phyloP scores from a whole-genome alignment of 2,888 invertebrate species.

The Tribolium freemani region DNA sequence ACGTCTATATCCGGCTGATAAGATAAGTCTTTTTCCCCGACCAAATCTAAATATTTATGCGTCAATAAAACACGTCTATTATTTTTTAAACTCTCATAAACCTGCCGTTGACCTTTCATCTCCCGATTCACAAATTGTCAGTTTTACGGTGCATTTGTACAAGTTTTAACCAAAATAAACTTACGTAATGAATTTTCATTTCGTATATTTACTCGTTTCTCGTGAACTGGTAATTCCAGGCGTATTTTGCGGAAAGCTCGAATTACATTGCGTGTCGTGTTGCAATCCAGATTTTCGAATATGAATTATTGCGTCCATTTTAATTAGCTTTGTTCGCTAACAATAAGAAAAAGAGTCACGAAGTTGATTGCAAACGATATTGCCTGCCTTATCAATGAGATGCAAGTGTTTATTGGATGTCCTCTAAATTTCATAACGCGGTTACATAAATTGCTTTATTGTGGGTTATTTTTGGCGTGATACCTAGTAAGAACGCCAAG shows the following conservation, averaged over 20 bases:
- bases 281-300: neutral
- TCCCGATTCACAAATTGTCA: constrained; percentile 10
- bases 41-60: neutral
- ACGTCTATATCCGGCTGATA: neutral
- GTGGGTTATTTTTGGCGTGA: constrained; percentile 23
- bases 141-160: neutral
- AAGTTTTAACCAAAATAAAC: neutral
- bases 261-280: neutral
- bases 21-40: neutral
- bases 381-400: neutral
- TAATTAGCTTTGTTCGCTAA: neutral
- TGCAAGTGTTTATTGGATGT: constrained; percentile 17
- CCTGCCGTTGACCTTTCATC: constrained; percentile 30
- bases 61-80: neutral
- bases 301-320: neutral
- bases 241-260: neutral
- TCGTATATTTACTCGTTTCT: neutral
- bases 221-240: neutral
- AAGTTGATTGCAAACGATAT: neutral
- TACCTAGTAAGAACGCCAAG: neutral
- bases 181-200: neutral
- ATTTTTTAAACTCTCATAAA: constrained; percentile 21
- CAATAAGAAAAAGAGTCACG: constrained; percentile 11
- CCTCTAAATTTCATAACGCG: constrained; percentile 18
- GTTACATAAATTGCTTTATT: constrained; percentile 26